These are phyloP conservation scores for Drosophila sechellia DNA, from an alignment of 1,140 invertebrate genomes.

Conservation along the genomic window DNA sequence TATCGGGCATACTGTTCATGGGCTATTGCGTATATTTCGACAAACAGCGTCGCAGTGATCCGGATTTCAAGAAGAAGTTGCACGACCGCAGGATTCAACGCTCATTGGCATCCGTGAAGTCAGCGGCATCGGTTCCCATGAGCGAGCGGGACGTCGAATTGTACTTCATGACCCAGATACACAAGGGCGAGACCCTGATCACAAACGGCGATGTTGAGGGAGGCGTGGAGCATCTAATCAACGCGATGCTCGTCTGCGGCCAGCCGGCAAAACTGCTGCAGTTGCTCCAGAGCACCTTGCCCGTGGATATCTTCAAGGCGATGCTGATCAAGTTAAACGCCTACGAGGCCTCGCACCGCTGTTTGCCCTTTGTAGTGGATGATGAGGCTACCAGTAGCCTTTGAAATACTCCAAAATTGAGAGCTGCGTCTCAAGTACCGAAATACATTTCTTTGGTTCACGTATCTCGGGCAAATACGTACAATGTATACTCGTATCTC, in stretches of 20 bases:
- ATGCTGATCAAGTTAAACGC: conserved; percentile 91
- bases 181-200: conserved; percentile 94
- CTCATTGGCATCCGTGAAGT: conserved; percentile 65
- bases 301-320: conserved; percentile 94
- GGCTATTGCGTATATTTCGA: conserved; percentile 99
- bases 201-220: conserved; percentile 92
- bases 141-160: conserved; percentile 87
- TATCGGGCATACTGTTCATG: conserved; percentile 88
- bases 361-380: neutral
- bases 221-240: conserved; percentile 96
- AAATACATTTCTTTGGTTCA: conserved; percentile 2
- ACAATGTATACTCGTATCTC: neutral
- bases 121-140: conserved; percentile 83
- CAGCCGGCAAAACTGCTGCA: conserved; percentile 95
- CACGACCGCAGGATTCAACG: conserved; percentile 53
- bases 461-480: conserved; percentile 8
- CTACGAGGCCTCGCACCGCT: conserved; percentile 9
- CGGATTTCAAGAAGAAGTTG: conserved; percentile 94
- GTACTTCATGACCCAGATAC: conserved; percentile 86
- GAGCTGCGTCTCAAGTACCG: neutral
- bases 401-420: conserved; percentile 7
- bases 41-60: conserved; percentile 94
- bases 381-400: conserved; percentile 3
- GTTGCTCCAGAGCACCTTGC: conserved; percentile 95
- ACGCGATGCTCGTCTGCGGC: conserved; percentile 96